These are phyloP conservation scores for Xenus cinereus DNA, from an alignment of 2,113 vertebrate genomes.

Conservation along the genomic window DNA sequence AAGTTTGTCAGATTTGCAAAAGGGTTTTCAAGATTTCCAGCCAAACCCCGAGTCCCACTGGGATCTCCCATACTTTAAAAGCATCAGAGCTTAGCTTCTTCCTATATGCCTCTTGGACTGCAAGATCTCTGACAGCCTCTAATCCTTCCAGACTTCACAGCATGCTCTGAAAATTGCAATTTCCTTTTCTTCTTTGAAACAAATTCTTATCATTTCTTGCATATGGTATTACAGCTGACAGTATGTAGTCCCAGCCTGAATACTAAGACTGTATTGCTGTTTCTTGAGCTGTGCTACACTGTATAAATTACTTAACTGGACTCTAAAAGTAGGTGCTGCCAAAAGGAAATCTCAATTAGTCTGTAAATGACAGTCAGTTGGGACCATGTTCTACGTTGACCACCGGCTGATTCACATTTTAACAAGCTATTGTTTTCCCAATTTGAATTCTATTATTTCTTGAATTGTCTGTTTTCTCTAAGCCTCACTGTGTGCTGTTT, in stretches of 20 bases:
- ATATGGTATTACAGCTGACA: slow-evolving; percentile 20
- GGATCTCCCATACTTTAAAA: not conserved
- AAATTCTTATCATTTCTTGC: slow-evolving; percentile 49
- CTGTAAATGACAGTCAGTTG: not conserved
- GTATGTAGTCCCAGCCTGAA: not conserved
- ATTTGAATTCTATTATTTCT: not conserved
- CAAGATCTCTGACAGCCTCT: slow-evolving; percentile 6
- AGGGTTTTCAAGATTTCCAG: not conserved
- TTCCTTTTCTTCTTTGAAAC: slow-evolving; percentile 37
- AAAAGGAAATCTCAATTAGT: not conserved
- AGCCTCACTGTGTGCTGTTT: not conserved
- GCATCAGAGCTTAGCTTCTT: not conserved
- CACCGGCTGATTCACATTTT: not conserved
- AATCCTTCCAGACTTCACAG: slow-evolving; percentile 40
- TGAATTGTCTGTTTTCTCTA: not conserved
- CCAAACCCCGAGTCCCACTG: not conserved
- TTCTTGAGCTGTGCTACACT: not conserved
- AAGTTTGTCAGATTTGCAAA: not conserved
- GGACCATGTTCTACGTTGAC: not conserved
- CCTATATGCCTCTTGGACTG: not conserved
- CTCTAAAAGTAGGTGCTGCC: not conserved
- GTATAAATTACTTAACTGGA: not conserved
- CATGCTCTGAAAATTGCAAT: slow-evolving; percentile 7
- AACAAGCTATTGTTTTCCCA: not conserved
- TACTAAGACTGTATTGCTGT: not conserved